These are phyloP conservation scores for Oenanthe oenanthe DNA, from an alignment of 2,113 vertebrate species.

Conservation along the genomic window DNA sequence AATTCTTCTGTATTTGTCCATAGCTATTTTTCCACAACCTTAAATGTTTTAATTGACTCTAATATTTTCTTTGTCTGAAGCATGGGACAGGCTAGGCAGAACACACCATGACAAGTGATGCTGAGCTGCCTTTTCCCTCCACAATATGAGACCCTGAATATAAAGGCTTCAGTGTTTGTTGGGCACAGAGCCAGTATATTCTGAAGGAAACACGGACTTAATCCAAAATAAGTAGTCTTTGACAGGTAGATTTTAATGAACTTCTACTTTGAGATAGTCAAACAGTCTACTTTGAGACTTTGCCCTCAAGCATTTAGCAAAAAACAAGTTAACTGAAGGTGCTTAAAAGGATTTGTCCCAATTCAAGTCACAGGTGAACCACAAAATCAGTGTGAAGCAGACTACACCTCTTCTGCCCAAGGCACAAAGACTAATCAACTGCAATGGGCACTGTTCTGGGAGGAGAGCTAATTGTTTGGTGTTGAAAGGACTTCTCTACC, in stretches of 20 bases:
- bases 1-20: neutral
- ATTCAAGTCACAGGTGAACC: neutral
- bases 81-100: neutral
- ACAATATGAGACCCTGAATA: accelerated
- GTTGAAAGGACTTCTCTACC: neutral
- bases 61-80: neutral
- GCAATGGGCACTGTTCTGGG: neutral
- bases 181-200: neutral
- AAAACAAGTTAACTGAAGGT: neutral
- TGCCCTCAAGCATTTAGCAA: neutral
- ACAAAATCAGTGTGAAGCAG: neutral
- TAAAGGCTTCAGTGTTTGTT: neutral
- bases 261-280: neutral
- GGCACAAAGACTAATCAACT: neutral
- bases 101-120: neutral
- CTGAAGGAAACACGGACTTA: neutral
- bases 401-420: neutral
- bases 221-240: neutral
- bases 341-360: neutral
- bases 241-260: neutral
- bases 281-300: no score
- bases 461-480: neutral
- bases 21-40: neutral
- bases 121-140: neutral
- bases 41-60: neutral